Base-by-base conservation (phyloP, 2,797 vertebrate species). In the Carduelis carduelis region DNA sequence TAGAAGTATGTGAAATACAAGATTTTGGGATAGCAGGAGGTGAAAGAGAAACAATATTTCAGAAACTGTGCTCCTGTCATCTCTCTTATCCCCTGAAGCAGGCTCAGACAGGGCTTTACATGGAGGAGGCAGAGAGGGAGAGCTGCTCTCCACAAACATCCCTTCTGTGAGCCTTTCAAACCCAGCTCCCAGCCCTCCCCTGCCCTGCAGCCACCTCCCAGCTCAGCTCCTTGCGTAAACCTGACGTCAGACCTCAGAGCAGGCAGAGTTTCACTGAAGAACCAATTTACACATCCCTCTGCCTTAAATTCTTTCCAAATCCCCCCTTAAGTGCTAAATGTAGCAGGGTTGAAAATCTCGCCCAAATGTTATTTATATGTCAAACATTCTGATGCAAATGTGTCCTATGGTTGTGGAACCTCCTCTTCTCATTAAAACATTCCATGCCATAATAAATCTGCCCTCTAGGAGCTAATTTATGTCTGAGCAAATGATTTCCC, bases 371-470 rank as follows among this genome's bases (percentile, higher is more conserved):
- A 92, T 83, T 96, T 82, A 15, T 68, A 46, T 27, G 44, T 49
- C 81, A 89, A 95, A 85, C 17, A 16, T 90, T 89, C 87, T 52
- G 81, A 86, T 89, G 83, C 78, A 78, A 94, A 94, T 53, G 46
- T 74, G 23, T 79, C 76, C 70, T 55, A 11, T 5, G 60, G 60
- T 63, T 15, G 72, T 66, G 76, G 93, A 79, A 65, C 82, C 84
- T 72, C 76, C 66, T 94, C 93, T 92, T 96, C 94, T 97, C 96
- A 91, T 96, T 96, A 96, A 97, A 98, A 97, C 96, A 93, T 97
- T 97, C 97, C 93, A 66, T 50, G 60, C 77, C 9, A 44, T 90
- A 97, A 97, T 97, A 98, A 97, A 98, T 95, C 96, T 97, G 96
- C 91, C 97, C 91, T 57, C 15, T 53, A 83, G 83, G 30, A 82